Evolutionary conservation across 2,888 invertebrate genomes (phyloP).

Genomic region (Eristalis tenax): DNA sequence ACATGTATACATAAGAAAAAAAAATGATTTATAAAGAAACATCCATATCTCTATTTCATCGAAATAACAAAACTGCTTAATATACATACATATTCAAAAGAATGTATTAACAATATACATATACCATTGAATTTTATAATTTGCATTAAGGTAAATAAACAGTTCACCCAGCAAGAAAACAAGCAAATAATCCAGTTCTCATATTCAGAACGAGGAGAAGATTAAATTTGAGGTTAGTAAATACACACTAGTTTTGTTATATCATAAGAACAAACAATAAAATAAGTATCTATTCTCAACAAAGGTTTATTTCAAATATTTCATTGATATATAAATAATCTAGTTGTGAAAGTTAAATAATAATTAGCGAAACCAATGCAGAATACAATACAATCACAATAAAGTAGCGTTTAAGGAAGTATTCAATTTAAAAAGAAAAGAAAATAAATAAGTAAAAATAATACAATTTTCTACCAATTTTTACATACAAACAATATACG

Average conservation of each 20-base stretch:
- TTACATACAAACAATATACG: conserved; percentile 53
- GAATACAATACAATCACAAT: conserved; percentile 66
- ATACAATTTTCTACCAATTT: conserved; percentile 64
- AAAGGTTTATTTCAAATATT: conserved; percentile 42
- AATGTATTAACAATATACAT: background rate
- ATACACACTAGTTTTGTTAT: conserved; percentile 37
- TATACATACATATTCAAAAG: background rate
- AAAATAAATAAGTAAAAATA: conserved; percentile 6
- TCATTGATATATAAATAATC: conserved; percentile 25
- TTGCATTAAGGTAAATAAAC: background rate
- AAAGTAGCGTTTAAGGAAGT: conserved; percentile 57
- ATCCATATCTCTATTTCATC: conserved; percentile 35
- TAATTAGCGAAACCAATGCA: conserved; percentile 45
- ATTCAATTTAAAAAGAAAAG: conserved; percentile 32
- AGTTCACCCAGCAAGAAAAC: background rate
- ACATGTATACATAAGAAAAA: background rate
- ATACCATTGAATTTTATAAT: background rate
- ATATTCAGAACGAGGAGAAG: background rate
- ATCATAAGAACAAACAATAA: conserved; percentile 34
- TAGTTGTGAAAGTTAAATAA: conserved; percentile 22
- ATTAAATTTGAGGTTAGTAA: background rate
- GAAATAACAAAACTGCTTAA: conserved; percentile 24
- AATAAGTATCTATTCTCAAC: conserved; percentile 36
- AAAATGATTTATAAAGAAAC: conserved; percentile 9
- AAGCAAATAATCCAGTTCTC: background rate